Percentiles rank a stretch among this genome's conserved stretches.
phyloP scores from a whole-genome alignment of 2,888 invertebrate species.

The Strigamia maritima region DNA sequence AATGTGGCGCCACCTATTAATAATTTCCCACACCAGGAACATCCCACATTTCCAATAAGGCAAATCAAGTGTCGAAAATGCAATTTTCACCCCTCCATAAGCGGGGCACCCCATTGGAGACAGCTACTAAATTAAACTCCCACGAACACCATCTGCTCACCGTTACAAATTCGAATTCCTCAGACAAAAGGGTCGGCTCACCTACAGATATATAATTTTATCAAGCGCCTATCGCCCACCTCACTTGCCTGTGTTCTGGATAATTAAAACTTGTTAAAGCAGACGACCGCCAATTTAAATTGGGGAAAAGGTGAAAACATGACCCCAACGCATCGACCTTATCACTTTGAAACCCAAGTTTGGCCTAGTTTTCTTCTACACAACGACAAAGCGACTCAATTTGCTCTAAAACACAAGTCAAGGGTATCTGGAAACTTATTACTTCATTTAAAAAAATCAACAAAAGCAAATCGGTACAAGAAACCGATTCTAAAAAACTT shows the following conservation, averaged over 20 bases:
- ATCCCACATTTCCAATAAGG: background rate
- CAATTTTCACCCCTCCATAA: background rate
- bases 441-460: background rate
- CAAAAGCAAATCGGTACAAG: no score
- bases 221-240: no score
- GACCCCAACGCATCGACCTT: background rate
- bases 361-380: background rate
- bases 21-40: background rate
- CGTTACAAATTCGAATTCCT: background rate
- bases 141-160: background rate
- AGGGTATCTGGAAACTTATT: background rate
- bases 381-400: background rate
- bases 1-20: background rate
- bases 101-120: background rate
- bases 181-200: background rate
- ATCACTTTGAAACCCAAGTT: background rate
- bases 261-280: background rate
- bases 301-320: background rate
- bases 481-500: background rate
- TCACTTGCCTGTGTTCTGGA: background rate
- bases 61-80: background rate
- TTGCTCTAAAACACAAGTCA: background rate
- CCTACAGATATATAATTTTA: background rate
- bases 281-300: background rate
- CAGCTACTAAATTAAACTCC: background rate